Percentiles rank a stretch among this genome's conserved stretches.
Conservation (phyloP, 2,888 invertebrate genomes). For the Diaphora mendica region DNA sequence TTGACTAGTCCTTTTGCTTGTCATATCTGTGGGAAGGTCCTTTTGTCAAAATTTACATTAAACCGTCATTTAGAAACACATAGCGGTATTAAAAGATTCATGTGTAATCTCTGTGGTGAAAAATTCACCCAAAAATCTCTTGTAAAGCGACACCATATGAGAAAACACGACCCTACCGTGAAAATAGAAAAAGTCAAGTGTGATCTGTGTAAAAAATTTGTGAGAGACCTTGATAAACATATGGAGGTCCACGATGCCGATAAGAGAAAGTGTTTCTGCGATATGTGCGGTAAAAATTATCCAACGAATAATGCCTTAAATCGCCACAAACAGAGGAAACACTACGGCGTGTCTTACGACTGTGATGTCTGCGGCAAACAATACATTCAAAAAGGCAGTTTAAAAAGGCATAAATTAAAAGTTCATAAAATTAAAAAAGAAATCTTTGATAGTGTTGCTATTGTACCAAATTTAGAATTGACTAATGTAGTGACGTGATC, state of each 20-base stretch:
- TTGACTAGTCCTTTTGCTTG: conserved; percentile 15
- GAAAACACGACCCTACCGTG: conserved; percentile 23
- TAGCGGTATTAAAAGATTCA: conserved; percentile 14
- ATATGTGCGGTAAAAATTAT: conserved; percentile 28
- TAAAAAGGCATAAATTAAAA: conserved; percentile 29
- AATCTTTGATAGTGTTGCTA: background rate
- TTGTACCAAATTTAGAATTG: background rate
- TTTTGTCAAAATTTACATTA: conserved; percentile 7
- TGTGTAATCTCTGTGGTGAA: conserved; percentile 17
- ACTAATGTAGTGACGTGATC: conserved; percentile 1
- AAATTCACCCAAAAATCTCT: conserved; percentile 27
- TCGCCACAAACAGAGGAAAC: conserved; percentile 32
- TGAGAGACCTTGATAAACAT: conserved; percentile 28
- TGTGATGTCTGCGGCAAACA: conserved; percentile 38
- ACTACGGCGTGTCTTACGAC: conserved; percentile 23
- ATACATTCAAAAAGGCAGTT: conserved; percentile 20
- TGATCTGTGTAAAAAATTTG: conserved; percentile 29
- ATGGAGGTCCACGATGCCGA: conserved; percentile 21
- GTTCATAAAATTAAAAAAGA: conserved; percentile 38
- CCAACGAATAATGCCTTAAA: conserved; percentile 23
- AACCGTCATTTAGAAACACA: conserved; percentile 32
- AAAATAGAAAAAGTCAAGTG: conserved; percentile 29
- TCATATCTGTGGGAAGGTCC: conserved; percentile 19
- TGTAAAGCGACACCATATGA: conserved; percentile 19
- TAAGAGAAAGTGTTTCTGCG: conserved; percentile 20